Conservation (phyloP, 2,888 invertebrate species). For the Apotomis capreana region DNA sequence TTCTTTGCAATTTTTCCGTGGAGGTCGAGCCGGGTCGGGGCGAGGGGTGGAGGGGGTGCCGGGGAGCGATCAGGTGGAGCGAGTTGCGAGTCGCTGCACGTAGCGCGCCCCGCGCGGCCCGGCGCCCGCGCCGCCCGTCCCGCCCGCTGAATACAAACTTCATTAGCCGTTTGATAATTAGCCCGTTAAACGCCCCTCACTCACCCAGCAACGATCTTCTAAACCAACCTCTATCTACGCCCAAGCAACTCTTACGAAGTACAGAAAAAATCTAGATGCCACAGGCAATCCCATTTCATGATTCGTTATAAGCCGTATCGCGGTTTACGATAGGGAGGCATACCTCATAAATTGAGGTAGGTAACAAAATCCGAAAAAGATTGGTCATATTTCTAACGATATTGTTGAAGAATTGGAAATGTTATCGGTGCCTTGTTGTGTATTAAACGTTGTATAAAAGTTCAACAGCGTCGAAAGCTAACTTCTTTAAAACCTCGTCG, state of each 20-base stretch:
- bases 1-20: slow-evolving; percentile 83
- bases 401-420: slow-evolving; percentile 25
- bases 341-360: slow-evolving; percentile 27
- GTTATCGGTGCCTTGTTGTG: not conserved
- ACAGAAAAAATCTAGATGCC: slow-evolving; percentile 29
- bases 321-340: slow-evolving; percentile 33
- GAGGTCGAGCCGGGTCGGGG: slow-evolving; percentile 75
- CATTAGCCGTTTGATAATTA: slow-evolving; percentile 84
- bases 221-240: slow-evolving; percentile 58
- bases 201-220: slow-evolving; percentile 68
- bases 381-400: slow-evolving; percentile 29
- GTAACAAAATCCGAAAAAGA: slow-evolving; percentile 33
- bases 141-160: slow-evolving; percentile 83
- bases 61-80: slow-evolving; percentile 73
- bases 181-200: slow-evolving; percentile 82
- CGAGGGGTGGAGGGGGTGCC: slow-evolving; percentile 60
- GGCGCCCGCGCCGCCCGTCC: slow-evolving; percentile 56
- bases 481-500: no score
- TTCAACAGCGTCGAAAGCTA: not conserved
- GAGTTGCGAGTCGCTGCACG: slow-evolving; percentile 79
- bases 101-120: slow-evolving; percentile 59
- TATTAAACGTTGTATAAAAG: not conserved
- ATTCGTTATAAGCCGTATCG: slow-evolving; percentile 32
- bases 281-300: slow-evolving; percentile 31
- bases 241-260: slow-evolving; percentile 37